Conservation (phyloP, 2,888 invertebrate genomes). For the Kuschelorhynchus macadamiae region DNA sequence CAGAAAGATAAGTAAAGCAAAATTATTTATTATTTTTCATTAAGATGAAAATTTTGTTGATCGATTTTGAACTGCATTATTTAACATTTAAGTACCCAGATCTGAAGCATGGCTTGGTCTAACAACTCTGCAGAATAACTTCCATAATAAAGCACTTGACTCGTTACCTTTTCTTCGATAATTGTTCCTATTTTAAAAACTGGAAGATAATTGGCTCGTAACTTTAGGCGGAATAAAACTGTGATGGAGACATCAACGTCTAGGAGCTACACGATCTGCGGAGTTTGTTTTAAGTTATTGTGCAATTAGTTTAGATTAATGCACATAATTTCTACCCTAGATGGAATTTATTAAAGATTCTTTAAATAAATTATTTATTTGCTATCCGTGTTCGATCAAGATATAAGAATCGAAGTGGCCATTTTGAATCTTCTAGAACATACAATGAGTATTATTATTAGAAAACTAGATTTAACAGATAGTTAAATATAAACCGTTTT, state of each 20-base stretch:
- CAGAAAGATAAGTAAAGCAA: too few species aligned
- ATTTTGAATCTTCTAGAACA: too few species aligned
- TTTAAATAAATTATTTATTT: constrained; percentile 55
- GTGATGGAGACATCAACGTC: constrained; percentile 65
- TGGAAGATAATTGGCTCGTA: constrained; percentile 54
- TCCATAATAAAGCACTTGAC: constrained; percentile 27
- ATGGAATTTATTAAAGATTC: constrained; percentile 59
- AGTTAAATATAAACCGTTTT: too few species aligned
- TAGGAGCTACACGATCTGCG: constrained; percentile 61
- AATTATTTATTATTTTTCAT: too few species aligned
- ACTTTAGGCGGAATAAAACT: constrained; percentile 53
- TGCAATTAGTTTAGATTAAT: constrained; percentile 65
- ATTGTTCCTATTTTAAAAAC: constrained; percentile 42
- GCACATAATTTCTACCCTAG: constrained; percentile 63
- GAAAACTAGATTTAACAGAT: too few species aligned
- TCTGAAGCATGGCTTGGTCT: constrained; percentile 7
- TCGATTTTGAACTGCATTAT: too few species aligned
- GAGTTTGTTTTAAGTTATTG: constrained; percentile 64
- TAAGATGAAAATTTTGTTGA: too few species aligned
- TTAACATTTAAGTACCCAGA: too few species aligned
- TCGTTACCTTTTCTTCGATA: constrained; percentile 34
- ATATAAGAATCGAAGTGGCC: constrained; percentile 4
- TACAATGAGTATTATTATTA: too few species aligned
- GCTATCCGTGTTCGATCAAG: neutral
- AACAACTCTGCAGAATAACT: neutral